Conservation (phyloP, 1,140 invertebrate species). For the Lycorma delicatula region DNA sequence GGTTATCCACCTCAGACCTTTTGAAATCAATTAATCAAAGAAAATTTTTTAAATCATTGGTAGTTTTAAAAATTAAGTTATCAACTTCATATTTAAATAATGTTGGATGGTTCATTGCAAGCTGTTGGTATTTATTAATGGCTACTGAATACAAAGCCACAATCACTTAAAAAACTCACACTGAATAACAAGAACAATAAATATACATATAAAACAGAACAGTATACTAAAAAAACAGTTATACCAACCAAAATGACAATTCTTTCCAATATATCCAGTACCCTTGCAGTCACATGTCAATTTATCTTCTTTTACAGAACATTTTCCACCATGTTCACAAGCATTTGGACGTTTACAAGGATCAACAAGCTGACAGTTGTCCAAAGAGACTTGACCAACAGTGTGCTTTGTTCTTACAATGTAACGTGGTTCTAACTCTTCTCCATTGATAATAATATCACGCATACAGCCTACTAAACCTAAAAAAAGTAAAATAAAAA, state of each 20-base stretch:
- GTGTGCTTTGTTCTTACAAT: slow-evolving; percentile 71
- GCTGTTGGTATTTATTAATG: too few species aligned
- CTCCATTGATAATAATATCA: slow-evolving; percentile 73
- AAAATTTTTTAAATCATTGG: too few species aligned
- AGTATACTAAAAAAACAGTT: too few species aligned
- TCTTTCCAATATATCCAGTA: slow-evolving; percentile 78
- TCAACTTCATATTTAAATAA: too few species aligned
- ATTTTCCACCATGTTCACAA: slow-evolving; percentile 84
- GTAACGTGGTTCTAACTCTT: slow-evolving; percentile 60
- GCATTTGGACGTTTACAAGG: slow-evolving; percentile 80
- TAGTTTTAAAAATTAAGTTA: too few species aligned
- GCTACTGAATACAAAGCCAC: not conserved
- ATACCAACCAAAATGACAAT: slow-evolving; percentile 80
- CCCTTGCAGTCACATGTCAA: slow-evolving; percentile 82
- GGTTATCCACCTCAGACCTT: too few species aligned
- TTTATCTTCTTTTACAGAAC: slow-evolving; percentile 76
- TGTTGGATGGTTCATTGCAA: too few species aligned
- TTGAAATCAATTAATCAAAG: too few species aligned
- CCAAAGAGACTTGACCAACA: slow-evolving; percentile 78
- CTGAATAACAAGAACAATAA: not conserved
- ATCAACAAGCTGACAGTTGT: slow-evolving; percentile 85
- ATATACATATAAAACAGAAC: not conserved
- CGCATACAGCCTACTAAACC: slow-evolving; percentile 86
- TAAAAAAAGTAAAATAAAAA: slow-evolving; percentile 27
- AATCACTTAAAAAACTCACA: not conserved